Evolutionary conservation across 2,797 vertebrate genomes (phyloP), one percentile per base, ranked within the genome.

Genomic region (Pterois miles): DNA sequence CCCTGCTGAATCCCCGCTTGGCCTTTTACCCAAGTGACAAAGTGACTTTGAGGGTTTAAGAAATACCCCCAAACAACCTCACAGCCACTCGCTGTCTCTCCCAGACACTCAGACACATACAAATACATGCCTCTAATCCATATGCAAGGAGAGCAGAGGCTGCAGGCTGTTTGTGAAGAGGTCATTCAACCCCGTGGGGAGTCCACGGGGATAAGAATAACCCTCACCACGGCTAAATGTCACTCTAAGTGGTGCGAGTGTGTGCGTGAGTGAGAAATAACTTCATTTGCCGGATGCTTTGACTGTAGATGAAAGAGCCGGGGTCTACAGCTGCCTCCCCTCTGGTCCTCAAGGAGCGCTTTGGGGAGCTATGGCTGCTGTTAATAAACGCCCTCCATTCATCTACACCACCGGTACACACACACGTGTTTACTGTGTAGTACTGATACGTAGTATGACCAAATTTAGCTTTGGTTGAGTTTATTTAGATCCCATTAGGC

Each of bases 251-350:
- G 23, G 46, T 38, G 65, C 60, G 50, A 67, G 48, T 56, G 38
- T 65, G 50, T 70, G n/a, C 38, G 36, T 40, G 58, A 40, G 77
- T 54, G 76, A 59, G 22, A 62, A 81, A 70, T 86, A 83, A 74
- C 80, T 90, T 86, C 86, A 91, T 86, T 89, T 91, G 71, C 23
- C 68, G 71, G 81, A 84, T 80, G 69, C 80, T 86, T 90, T 91
- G 88, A 40, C 59, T 8, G 27, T 50, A 88, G 91, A 89, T 88
- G 74, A 91, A 91, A 90, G 89, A 76, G 70, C 50, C 58, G 62
- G 57, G 54, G 72, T 63, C 86, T 84, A 84, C 91, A 89, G 88
- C 88, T 84, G 86, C 59, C 77, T 76, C 83, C 67, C 69, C 71
- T 74, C 72, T 76, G 76, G 87, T 87, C 79, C 78, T 68, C 71